These are phyloP conservation scores for Eristalis intricaria DNA, from an alignment of 2,888 invertebrate species.

Conservation along the genomic window DNA sequence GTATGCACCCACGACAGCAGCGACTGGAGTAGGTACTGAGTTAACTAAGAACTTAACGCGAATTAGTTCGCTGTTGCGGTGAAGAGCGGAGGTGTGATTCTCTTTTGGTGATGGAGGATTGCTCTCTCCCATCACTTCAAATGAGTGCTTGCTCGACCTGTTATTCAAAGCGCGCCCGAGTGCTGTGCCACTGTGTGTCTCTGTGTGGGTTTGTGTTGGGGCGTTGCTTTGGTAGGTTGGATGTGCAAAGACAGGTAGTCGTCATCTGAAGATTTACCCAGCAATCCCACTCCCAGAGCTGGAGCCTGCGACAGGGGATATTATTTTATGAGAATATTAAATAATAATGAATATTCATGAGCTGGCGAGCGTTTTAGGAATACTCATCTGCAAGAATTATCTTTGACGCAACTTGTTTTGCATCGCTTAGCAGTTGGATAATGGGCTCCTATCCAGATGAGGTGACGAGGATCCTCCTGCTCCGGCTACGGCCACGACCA, in stretches of 20 bases:
- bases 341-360: slow-evolving; percentile 71
- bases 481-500: slow-evolving; percentile 9
- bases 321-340: slow-evolving; percentile 71
- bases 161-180: slow-evolving; percentile 50
- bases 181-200: slow-evolving; percentile 10
- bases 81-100: slow-evolving; percentile 33
- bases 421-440: slow-evolving; percentile 61
- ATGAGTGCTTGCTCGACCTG: slow-evolving; percentile 63
- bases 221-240: too few relatives aligned
- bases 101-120: slow-evolving; percentile 4
- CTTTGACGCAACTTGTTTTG: slow-evolving; percentile 70
- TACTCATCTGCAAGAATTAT: slow-evolving; percentile 71
- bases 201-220: too few relatives aligned
- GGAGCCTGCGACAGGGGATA: slow-evolving; percentile 34
- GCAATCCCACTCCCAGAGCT: neutral
- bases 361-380: slow-evolving; percentile 67
- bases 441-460: slow-evolving; percentile 43
- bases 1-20: slow-evolving; percentile 59
- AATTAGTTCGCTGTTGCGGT: slow-evolving; percentile 53
- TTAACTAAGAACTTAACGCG: slow-evolving; percentile 71
- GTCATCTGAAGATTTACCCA: neutral
- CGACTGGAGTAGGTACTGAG: slow-evolving; percentile 63
- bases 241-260: slow-evolving; percentile 51
- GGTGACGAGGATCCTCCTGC: slow-evolving; percentile 40
- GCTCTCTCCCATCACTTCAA: slow-evolving; percentile 37